phyloP scores from a whole-genome alignment of 2,797 vertebrate genomes.

The Sternotherus odoratus region DNA sequence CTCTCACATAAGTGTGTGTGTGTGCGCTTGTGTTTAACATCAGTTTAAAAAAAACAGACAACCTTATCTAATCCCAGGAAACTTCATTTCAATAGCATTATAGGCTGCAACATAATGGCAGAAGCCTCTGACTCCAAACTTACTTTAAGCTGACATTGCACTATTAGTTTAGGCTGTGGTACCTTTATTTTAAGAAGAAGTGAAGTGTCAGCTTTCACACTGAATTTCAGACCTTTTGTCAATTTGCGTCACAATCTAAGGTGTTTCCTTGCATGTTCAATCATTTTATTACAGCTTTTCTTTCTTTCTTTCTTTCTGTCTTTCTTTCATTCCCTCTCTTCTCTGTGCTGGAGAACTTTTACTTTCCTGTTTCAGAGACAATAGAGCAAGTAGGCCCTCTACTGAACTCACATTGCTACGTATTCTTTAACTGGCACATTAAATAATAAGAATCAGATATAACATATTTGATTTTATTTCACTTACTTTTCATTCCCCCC shows the following conservation, averaged over 20 bases:
- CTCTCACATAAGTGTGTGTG: not conserved
- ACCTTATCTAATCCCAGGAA: not conserved
- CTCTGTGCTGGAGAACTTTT: not conserved
- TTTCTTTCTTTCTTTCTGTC: not conserved
- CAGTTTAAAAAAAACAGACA: not conserved
- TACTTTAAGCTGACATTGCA: not conserved
- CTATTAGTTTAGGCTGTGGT: conserved; percentile 2
- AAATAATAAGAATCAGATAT: not conserved
- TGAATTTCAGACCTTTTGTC: not conserved
- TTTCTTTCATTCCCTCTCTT: not conserved
- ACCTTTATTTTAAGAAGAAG: not conserved
- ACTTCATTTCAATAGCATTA: not conserved
- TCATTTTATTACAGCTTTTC: not conserved
- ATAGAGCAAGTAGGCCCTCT: not conserved
- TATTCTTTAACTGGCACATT: conserved; percentile 5
- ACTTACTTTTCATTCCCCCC: conserved; percentile 1
- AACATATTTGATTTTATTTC: conserved; percentile 34
- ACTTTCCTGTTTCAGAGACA: not conserved
- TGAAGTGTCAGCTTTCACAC: not conserved
- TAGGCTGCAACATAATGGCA: not conserved
- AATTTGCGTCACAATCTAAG: not conserved
- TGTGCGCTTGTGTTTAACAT: not conserved
- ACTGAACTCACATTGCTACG: conserved; percentile 5
- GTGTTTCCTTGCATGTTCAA: not conserved
- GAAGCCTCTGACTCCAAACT: not conserved